Conservation (phyloP, 2,113 vertebrate species). For the Philantomba maxwellii region DNA sequence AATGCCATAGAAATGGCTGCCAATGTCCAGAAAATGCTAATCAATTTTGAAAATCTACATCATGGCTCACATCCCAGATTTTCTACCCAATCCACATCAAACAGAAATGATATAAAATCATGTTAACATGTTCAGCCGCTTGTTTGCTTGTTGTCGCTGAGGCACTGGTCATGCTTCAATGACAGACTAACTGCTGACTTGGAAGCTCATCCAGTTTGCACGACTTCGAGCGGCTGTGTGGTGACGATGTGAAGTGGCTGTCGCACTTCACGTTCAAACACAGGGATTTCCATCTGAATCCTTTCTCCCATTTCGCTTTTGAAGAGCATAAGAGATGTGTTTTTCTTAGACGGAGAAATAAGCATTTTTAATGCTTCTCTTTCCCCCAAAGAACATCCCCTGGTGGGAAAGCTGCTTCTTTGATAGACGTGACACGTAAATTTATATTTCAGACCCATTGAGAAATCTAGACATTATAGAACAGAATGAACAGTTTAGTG, state of each 20-base stretch:
- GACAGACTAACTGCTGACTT: conserved; percentile 74
- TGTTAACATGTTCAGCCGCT: conserved; percentile 76
- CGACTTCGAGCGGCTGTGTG: conserved; percentile 29
- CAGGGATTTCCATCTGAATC: not conserved
- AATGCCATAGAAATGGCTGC: conserved; percentile 62
- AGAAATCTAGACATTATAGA: not conserved
- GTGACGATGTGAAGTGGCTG: conserved; percentile 24
- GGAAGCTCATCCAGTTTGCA: conserved; percentile 68
- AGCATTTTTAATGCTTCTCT: conserved; percentile 33
- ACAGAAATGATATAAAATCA: conserved; percentile 80
- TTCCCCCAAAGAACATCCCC: not conserved
- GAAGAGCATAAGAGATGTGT: not conserved
- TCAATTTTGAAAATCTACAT: conserved; percentile 79
- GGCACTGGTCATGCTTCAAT: conserved; percentile 77
- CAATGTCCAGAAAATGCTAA: conserved; percentile 78
- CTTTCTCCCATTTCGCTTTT: not conserved
- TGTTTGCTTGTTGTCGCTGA: conserved; percentile 79
- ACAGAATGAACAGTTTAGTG: not conserved
- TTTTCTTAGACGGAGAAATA: not conserved
- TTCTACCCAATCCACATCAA: conserved; percentile 78
- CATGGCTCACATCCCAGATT: conserved; percentile 79
- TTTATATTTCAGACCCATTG: conserved; percentile 2
- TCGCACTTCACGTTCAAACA: not conserved
- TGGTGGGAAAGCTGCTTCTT: not conserved
- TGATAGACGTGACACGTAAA: not conserved